Evolutionary conservation across 2,113 vertebrate species (phyloP), one percentile per base, ranked within the genome.

Genomic region (Ascaphus truei): DNA sequence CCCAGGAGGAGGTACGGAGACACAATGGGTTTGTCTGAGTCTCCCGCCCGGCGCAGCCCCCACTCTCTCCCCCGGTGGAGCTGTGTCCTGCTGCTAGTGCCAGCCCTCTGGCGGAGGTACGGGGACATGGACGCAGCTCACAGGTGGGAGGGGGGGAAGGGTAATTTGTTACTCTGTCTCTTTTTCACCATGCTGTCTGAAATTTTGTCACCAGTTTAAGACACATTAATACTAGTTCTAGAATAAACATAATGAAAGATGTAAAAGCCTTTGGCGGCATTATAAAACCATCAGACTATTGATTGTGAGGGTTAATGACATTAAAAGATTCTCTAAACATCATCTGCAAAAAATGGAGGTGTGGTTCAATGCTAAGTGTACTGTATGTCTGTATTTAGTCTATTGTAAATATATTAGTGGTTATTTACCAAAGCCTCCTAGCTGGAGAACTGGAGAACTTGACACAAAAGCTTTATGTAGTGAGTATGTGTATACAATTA

Each of bases 191-290:
- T 58, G n/a, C 22, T 59, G 8, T 58, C 39, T 60, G 39, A 48
- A 37, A 68, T 58, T 68, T 29, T 53, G 66, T 48, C 55, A 68
- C 53, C 66, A 59, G 59, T 68, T 68, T 68, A 59, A 59, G 66
- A 58, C 55, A 68, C 66, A 68, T 59, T 59, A 59, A 68, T 39
- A 68, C 55, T 29, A 59, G 48, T 68, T 55, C 50, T 29, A 59
- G 55, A 51, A 68, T 68, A 68, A 68, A 59, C 27, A 68, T 58
- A 59, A 59, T 68, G 66, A 68, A 68, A 68, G 48, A 48, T 59
- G 30, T 68, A 59, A 59, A 68, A 68, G 55, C 53, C 66, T 68
- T 31, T 59, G 41, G 66, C 66, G 30, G 55, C 30, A 68, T 29
- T 68, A 41, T 50, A 59, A 68, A 68, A 59, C 43, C 41, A 57